Evolutionary conservation across 2,113 vertebrate genomes (phyloP).

Genomic region (Coreoperca whiteheadi): DNA sequence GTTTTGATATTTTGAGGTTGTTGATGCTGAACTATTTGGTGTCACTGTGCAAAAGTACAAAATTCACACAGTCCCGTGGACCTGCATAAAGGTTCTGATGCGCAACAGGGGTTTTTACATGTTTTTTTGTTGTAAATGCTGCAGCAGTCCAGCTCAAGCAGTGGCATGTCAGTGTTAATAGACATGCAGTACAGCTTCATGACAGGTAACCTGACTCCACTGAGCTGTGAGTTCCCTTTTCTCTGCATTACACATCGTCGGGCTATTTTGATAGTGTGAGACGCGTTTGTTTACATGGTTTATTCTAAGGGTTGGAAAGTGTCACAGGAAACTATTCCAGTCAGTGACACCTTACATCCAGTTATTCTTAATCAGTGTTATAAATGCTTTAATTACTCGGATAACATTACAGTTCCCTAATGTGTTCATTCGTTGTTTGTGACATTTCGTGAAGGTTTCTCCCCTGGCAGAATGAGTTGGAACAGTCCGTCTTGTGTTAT

Average conservation of each 20-base stretch:
- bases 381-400: conserved; percentile 58
- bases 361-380: conserved; percentile 59
- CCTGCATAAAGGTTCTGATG: not conserved
- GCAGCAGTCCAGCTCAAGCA: not conserved
- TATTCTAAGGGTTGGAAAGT: conserved; percentile 71
- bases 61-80: not conserved
- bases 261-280: conserved; percentile 77
- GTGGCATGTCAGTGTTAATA: conserved; percentile 75
- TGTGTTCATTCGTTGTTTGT: conserved; percentile 36
- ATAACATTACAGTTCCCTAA: conserved; percentile 53
- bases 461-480: not conserved
- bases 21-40: not conserved
- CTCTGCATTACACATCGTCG: conserved; percentile 78
- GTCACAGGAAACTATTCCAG: conserved; percentile 67
- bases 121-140: conserved; percentile 30
- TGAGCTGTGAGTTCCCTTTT: conserved; percentile 67
- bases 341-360: conserved; percentile 59
- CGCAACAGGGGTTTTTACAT: not conserved
- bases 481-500: not conserved
- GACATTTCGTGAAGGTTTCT: not conserved
- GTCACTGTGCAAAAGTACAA: not conserved
- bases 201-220: conserved; percentile 77
- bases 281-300: conserved; percentile 79
- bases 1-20: not conserved
- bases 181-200: conserved; percentile 74